A percentile compares a stretch with the other conserved stretches of the same genome.
phyloP scores from a whole-genome alignment of 2,113 vertebrate genomes.

The Cyphomyrus discorhynchus region DNA sequence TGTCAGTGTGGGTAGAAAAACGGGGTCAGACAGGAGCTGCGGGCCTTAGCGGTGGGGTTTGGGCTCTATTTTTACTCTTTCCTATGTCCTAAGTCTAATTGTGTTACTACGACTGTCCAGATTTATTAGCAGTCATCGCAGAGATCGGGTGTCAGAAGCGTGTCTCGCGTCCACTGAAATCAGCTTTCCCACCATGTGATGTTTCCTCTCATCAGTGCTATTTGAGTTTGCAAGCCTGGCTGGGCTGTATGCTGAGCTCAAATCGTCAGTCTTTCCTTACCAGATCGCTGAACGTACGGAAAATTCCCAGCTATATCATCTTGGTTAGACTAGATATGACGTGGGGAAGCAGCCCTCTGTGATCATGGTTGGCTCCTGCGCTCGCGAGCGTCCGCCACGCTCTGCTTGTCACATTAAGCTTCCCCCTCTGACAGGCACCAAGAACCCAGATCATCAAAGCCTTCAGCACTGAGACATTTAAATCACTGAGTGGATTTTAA shows the following conservation, averaged over 20 bases:
- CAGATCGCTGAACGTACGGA: not conserved
- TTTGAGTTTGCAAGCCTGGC: not conserved
- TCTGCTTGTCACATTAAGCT: not conserved
- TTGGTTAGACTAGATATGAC: not conserved
- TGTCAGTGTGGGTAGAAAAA: not conserved
- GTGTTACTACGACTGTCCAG: not conserved
- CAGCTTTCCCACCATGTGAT: not conserved
- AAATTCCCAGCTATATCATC: not conserved
- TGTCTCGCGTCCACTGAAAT: not conserved
- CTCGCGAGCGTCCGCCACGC: not conserved
- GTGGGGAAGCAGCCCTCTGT: not conserved
- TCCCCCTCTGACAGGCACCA: not conserved
- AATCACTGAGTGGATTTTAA: not conserved
- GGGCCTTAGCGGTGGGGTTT: not conserved
- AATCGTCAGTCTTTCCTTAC: not conserved
- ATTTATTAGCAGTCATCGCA: not conserved
- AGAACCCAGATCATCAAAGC: not conserved
- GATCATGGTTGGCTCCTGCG: not conserved
- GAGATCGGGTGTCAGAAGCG: not conserved
- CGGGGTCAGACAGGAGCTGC: not conserved
- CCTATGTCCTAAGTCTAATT: not conserved
- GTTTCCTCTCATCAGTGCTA: not conserved
- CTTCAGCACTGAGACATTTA: not conserved
- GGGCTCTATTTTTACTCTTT: not conserved
- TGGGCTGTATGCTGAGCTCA: not conserved